Evolutionary conservation across 23 tunicate genomes (phyloP).

Genomic region (Trididemnum nubilum): DNA sequence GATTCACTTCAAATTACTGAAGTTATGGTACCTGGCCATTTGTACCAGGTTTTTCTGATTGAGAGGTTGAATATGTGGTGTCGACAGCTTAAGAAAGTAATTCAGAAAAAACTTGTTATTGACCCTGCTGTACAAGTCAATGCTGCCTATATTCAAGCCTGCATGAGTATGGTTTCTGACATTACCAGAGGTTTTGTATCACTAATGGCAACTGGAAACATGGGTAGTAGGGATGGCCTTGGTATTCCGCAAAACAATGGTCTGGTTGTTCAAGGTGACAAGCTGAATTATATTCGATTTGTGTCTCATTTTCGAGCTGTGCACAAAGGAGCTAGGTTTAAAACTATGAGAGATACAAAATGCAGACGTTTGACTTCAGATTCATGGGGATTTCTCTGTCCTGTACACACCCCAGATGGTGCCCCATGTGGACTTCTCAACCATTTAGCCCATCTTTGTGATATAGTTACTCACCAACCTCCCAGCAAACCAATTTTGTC

Average conservation of each 20-base stretch:
- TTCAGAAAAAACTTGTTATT: conserved; percentile 22
- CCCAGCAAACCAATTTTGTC: conserved; percentile 29
- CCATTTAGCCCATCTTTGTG: conserved; percentile 79
- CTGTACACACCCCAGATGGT: conserved; percentile 98
- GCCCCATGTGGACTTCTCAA: conserved; percentile 92
- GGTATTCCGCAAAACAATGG: conserved; percentile 84
- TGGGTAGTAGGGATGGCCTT: conserved; percentile 49
- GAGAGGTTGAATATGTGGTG: conserved; percentile 71
- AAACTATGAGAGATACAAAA: conserved; percentile 78
- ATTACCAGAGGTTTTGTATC: conserved; percentile 48
- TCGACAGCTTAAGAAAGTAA: conserved; percentile 26
- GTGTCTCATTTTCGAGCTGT: conserved; percentile 79
- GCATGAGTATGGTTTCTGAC: conserved; percentile 47
- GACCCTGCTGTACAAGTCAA: not conserved
- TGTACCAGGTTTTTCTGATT: conserved; percentile 60
- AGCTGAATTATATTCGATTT: conserved; percentile 81
- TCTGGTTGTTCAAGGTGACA: conserved; percentile 72
- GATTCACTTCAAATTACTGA: conserved; percentile 89
- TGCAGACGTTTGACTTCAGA: conserved; percentile 77
- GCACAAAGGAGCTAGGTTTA: conserved; percentile 84
- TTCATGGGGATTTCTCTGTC: conserved; percentile 95
- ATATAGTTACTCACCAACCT: conserved; percentile 69
- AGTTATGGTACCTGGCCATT: conserved; percentile 89
- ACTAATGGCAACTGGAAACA: conserved; percentile 86
- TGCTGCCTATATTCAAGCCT: conserved; percentile 14